Percentiles rank a stretch among this genome's conserved stretches.
Conservation (phyloP, 2,888 invertebrate species). For the Pinctada fucata region DNA sequence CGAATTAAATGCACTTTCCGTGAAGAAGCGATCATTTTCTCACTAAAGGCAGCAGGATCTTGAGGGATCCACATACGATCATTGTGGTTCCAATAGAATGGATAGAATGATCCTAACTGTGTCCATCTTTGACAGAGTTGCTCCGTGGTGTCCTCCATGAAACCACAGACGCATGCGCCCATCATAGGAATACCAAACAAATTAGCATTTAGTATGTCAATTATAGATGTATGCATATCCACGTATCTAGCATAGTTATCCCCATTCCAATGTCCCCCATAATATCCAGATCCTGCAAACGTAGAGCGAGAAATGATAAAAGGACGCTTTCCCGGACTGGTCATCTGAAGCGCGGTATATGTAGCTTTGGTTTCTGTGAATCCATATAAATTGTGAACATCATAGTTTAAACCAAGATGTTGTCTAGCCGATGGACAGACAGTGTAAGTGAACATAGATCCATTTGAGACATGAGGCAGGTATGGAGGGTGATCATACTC, state of each 20-base stretch:
- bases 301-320: slow-evolving; percentile 78
- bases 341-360: slow-evolving; percentile 60
- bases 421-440: slow-evolving; percentile 79
- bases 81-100: slow-evolving; percentile 91
- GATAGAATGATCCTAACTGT: slow-evolving; percentile 92
- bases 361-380: slow-evolving; percentile 53
- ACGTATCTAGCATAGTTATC: slow-evolving; percentile 59
- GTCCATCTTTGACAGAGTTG: slow-evolving; percentile 89
- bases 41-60: slow-evolving; percentile 87
- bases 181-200: slow-evolving; percentile 88
- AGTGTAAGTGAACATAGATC: slow-evolving; percentile 46
- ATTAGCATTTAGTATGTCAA: slow-evolving; percentile 84
- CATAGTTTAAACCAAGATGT: slow-evolving; percentile 77
- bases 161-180: slow-evolving; percentile 92
- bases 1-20: slow-evolving; percentile 82
- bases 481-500: slow-evolving; percentile 84
- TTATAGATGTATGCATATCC: slow-evolving; percentile 74
- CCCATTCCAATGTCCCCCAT: slow-evolving; percentile 66
- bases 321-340: slow-evolving; percentile 83
- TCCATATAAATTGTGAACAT: slow-evolving; percentile 63
- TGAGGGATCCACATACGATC: slow-evolving; percentile 79
- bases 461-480: slow-evolving; percentile 76
- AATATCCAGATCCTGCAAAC: slow-evolving; percentile 62
- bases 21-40: slow-evolving; percentile 83
- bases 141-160: slow-evolving; percentile 85